Base-by-base conservation (phyloP, 2,797 vertebrate species). In the Xenentodon cancila region DNA sequence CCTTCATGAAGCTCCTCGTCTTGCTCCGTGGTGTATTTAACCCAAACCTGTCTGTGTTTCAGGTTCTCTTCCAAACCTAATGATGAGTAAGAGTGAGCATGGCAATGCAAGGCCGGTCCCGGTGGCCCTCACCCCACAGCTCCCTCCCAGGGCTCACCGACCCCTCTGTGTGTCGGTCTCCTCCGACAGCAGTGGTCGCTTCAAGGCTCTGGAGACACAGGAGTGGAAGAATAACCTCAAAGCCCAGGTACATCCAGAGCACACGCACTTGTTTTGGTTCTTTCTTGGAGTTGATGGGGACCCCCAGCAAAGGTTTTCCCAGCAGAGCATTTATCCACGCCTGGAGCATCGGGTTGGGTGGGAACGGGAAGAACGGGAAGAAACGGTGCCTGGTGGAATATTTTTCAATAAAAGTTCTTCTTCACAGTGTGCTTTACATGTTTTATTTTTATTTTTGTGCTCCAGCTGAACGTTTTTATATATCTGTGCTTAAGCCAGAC, bases 61-160 rank as follows among this genome's bases (percentile, higher is more conserved):
- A 95, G 94, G 92, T 53, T 94, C 93, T 68, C 93, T 90, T 91
- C 93, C 94, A 57, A 76, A 94, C 73, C 73, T 94, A 71, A 89
- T 84, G 84, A 93, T 88, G 91, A 93, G 69, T 88, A 92, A 85
- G 84, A 92, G 72, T 21, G 92, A 94, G 55, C 87, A 48, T 7
- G 18, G 42, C 1, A 86, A 90, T 43, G 71, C 73, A 12, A 80
- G 91, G 69, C 82, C 66, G 1, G 48, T 54, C 48, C 76, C 87
- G 11, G 86, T 91, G 85, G 81, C 91, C 72, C 86, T 92, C 2
- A 66, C 80, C 53, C 90, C 91, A 9, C 86, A 90, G 71, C 89
- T 93, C 0, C 70, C 64, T 3, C 80, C 84, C 57, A 78, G 92
- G 40, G 87, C 76, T 27, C 92, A 89, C 75, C 61, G 82, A 49